A percentile compares a stretch with the other conserved stretches of the same genome.
Conservation (phyloP, 2,113 vertebrate genomes). For the Tetraodon nigroviridis region DNA sequence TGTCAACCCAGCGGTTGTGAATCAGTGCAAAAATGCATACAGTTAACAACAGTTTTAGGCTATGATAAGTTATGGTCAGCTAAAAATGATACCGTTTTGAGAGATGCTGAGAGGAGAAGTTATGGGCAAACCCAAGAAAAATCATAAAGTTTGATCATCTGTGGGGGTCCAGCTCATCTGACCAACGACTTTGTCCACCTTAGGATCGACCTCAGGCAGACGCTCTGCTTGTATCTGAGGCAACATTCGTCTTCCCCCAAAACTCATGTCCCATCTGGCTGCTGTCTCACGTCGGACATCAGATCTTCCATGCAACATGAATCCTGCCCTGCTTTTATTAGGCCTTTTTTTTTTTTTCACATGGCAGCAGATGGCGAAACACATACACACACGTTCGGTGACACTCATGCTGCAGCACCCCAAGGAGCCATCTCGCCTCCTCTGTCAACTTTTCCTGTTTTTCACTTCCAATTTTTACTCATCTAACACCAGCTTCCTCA, state of each 20-base stretch:
- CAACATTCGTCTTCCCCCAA: constrained; percentile 1
- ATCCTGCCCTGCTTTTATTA: constrained; percentile 57
- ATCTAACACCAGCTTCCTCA: constrained; percentile 24
- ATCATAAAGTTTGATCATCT: too few species aligned
- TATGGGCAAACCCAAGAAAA: too few species aligned
- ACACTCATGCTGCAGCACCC: constrained; percentile 44
- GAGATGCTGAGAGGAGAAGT: too few species aligned
- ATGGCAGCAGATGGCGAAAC: constrained; percentile 62
- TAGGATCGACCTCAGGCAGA: neutral
- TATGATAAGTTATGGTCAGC: too few species aligned
- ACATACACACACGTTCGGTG: constrained; percentile 26
- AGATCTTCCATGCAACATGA: constrained; percentile 48
- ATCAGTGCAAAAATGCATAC: too few species aligned
- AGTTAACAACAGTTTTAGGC: too few species aligned
- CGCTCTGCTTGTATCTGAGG: neutral
- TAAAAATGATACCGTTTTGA: too few species aligned
- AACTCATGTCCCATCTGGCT: constrained; percentile 24
- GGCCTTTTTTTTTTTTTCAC: constrained; percentile 52
- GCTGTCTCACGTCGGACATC: constrained; percentile 27
- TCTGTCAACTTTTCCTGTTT: constrained; percentile 52
- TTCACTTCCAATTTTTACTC: constrained; percentile 29
- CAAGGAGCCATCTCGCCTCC: constrained; percentile 51
- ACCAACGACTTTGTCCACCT: too few species aligned
- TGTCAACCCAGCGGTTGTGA: too few species aligned
- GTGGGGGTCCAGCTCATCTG: too few species aligned